These are phyloP conservation scores for Drosophila cardini DNA, from an alignment of 1,140 invertebrate genomes.

Conservation along the genomic window DNA sequence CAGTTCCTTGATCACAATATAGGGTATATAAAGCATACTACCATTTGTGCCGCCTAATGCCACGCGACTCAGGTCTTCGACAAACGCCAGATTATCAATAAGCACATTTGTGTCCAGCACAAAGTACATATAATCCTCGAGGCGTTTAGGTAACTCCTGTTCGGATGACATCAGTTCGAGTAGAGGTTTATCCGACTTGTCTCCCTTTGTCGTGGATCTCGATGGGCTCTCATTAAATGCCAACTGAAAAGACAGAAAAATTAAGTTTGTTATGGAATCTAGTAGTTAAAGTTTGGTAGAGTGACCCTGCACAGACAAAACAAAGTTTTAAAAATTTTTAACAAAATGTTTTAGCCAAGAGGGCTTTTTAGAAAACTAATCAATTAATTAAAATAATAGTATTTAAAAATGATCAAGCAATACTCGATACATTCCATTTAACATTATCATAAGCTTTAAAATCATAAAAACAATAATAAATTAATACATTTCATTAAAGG, in stretches of 20 bases:
- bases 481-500: no score
- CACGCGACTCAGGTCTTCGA: conserved; percentile 53
- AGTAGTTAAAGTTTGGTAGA: not conserved
- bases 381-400: no score
- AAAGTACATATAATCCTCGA: conserved; percentile 51
- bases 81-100: conserved; percentile 50
- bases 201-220: not conserved
- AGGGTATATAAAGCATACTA: conserved; percentile 63
- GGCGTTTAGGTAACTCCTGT: conserved; percentile 18
- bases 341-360: no score
- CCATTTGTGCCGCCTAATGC: conserved; percentile 48
- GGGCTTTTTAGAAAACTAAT: no score
- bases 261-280: not conserved
- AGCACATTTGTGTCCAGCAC: conserved; percentile 71
- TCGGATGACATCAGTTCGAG: not conserved
- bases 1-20: conserved; percentile 68
- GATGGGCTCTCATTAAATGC: not conserved
- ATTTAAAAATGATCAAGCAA: no score
- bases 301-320: no score
- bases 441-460: no score
- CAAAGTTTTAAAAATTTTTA: no score
- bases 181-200: not conserved
- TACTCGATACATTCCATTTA: no score
- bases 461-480: no score
- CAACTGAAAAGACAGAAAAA: not conserved